Percentiles rank a stretch among this genome's conserved stretches.
Conservation (phyloP, 2,113 vertebrate species). For the Eptatretus burgeri region DNA sequence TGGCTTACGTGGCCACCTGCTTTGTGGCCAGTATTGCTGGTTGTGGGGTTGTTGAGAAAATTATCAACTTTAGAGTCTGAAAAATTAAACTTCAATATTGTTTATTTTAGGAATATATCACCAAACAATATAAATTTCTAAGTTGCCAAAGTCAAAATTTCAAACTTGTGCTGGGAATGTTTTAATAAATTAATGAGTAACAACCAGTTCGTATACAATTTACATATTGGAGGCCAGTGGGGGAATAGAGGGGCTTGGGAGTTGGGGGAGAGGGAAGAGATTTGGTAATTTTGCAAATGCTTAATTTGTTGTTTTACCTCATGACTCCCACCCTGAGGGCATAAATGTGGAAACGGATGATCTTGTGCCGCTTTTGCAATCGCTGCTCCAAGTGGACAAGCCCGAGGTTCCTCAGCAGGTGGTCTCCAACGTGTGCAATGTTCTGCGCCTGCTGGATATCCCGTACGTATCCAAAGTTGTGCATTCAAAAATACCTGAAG, state of each 20-base stretch:
- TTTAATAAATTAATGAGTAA: neutral
- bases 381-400: conserved; percentile 15
- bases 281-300: neutral
- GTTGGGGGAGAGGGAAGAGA: no score
- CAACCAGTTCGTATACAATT: neutral
- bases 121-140: no score
- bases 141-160: neutral
- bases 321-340: conserved; percentile 19
- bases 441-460: conserved; percentile 37
- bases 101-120: no score
- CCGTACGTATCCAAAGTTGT: conserved; percentile 20
- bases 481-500: no score
- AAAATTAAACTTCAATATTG: no score
- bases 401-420: conserved; percentile 23
- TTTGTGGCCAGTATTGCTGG: no score
- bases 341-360: conserved; percentile 19
- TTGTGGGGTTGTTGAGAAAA: no score
- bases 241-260: no score
- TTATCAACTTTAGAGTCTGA: no score
- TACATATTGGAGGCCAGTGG: neutral
- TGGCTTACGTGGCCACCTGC: no score
- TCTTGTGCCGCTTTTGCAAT: conserved; percentile 18
- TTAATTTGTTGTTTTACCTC: neutral
- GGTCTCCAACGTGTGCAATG: conserved; percentile 47
- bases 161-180: neutral